phyloP scores from a whole-genome alignment of 2,797 vertebrate genomes.

The Sebastes elongatus region DNA sequence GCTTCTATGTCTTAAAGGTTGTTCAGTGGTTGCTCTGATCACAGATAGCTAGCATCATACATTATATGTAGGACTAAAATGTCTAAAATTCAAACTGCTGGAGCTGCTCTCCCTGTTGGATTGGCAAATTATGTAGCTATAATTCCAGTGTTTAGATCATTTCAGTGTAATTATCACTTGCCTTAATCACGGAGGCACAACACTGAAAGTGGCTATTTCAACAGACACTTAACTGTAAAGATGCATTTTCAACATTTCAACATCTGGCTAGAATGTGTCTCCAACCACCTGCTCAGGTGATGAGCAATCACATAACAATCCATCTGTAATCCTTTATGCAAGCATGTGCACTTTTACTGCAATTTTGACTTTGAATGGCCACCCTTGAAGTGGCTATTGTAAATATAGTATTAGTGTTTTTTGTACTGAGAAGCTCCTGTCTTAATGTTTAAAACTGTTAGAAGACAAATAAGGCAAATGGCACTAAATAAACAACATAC shows the following conservation, averaged over 20 bases:
- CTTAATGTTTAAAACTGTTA: background rate
- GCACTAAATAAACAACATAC: background rate
- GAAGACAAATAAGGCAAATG: background rate
- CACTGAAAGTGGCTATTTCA: background rate
- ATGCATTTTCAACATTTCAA: background rate
- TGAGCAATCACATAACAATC: background rate
- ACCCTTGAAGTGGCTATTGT: background rate
- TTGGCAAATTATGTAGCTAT: background rate
- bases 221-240: background rate
- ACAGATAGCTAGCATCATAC: background rate
- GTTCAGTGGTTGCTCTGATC: background rate
- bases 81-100: background rate
- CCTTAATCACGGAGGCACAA: background rate
- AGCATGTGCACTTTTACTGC: slow-evolving; percentile 8
- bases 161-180: background rate
- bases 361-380: background rate
- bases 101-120: background rate
- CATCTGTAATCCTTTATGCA: background rate
- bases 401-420: background rate
- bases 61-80: background rate
- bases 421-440: background rate
- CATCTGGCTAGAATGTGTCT: background rate
- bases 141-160: background rate
- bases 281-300: background rate
- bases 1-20: background rate